phyloP scores from a whole-genome alignment of 2,797 vertebrate genomes.

The Chloroceryle amazona region DNA sequence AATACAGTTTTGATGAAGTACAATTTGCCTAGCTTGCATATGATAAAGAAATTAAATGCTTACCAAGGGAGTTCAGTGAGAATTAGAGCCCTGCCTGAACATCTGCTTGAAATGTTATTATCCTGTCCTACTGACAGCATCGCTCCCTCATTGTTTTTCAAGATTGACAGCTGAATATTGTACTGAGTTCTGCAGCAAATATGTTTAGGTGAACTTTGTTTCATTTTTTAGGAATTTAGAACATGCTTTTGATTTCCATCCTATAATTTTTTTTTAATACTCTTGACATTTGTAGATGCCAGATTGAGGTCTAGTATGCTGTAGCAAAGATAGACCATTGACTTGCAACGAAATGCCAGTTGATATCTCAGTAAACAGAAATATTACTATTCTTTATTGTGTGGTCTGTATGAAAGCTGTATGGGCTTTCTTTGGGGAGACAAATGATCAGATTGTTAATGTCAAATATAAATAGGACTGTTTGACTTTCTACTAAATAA shows the following conservation, averaged over 20 bases:
- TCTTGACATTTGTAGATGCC: conserved; percentile 93
- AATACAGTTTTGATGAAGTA: conserved; percentile 86
- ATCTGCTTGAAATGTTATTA: conserved; percentile 88
- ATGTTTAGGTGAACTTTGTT: conserved; percentile 83
- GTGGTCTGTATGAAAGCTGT: conserved; percentile 85
- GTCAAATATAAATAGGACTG: conserved; percentile 87
- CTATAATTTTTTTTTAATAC: conserved; percentile 69
- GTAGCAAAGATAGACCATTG: conserved; percentile 86
- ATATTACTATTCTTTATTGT: conserved; percentile 93
- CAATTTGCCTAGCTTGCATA: conserved; percentile 84
- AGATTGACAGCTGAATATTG: conserved; percentile 88
- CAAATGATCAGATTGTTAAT: conserved; percentile 94
- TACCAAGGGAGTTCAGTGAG: conserved; percentile 84
- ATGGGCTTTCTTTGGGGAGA: conserved; percentile 85
- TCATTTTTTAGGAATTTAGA: conserved; percentile 73
- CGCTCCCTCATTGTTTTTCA: conserved; percentile 79
- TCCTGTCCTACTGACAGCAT: conserved; percentile 80
- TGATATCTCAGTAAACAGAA: conserved; percentile 95
- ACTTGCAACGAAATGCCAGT: conserved; percentile 88
- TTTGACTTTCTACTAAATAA: conserved; percentile 77
- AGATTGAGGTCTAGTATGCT: conserved; percentile 89
- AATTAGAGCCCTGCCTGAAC: conserved; percentile 85
- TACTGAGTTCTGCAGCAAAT: conserved; percentile 82
- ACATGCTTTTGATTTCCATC: conserved; percentile 79
- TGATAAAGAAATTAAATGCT: conserved; percentile 88